Conservation (phyloP, 2,113 vertebrate species). For the Hucho hucho region DNA sequence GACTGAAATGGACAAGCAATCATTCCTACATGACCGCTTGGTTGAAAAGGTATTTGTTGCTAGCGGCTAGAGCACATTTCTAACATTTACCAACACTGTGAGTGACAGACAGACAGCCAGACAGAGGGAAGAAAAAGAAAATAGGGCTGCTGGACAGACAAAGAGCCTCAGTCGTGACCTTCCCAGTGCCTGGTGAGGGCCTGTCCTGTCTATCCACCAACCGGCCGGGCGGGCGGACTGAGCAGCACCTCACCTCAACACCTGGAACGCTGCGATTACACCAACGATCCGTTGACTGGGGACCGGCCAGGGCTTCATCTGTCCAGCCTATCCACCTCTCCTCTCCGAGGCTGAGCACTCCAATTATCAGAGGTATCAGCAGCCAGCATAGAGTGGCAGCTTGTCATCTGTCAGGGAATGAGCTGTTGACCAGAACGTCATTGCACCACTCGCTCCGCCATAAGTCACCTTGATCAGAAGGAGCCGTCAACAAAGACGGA, state of each 20-base stretch:
- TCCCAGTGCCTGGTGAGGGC: constrained; percentile 19
- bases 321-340: constrained; percentile 62
- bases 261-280: constrained; percentile 67
- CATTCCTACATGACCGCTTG: too few species aligned
- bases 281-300: constrained; percentile 70
- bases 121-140: constrained; percentile 39
- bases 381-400: constrained; percentile 65
- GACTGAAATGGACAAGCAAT: not conserved
- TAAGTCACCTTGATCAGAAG: constrained; percentile 73
- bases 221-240: not conserved
- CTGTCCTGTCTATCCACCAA: constrained; percentile 54
- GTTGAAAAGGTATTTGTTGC: constrained; percentile 37
- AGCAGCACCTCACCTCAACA: constrained; percentile 30
- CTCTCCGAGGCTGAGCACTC: constrained; percentile 68
- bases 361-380: constrained; percentile 76
- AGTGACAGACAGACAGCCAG: constrained; percentile 4
- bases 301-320: constrained; percentile 59
- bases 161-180: constrained; percentile 38
- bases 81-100: constrained; percentile 26
- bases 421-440: constrained; percentile 55
- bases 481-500: constrained; percentile 27
- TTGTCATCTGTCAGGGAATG: constrained; percentile 74
- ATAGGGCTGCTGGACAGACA: constrained; percentile 20
- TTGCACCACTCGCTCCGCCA: constrained; percentile 48
- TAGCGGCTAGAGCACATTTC: constrained; percentile 19